Percentiles rank a stretch among this genome's conserved stretches.
These are phyloP conservation scores for Eulimnadia texana DNA, from an alignment of 1,140 invertebrate genomes.

Conservation along the genomic window DNA sequence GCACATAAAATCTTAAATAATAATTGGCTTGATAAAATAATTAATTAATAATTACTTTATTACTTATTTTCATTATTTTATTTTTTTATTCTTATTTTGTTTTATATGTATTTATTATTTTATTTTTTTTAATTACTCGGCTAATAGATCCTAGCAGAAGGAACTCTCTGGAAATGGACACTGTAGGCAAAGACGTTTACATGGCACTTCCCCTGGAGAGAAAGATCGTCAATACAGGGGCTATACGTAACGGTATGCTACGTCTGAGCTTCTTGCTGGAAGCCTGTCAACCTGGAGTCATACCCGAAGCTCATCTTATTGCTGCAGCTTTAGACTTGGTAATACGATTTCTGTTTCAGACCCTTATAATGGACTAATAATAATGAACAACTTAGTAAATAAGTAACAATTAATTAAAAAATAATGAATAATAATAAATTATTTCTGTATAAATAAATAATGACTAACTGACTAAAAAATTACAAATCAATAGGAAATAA, in stretches of 20 bases:
- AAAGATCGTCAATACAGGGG: constrained; percentile 53
- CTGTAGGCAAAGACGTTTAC: constrained; percentile 60
- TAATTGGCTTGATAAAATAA: background rate
- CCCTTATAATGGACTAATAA: background rate
- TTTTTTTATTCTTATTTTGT: too few relatives aligned
- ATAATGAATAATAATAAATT: too few relatives aligned
- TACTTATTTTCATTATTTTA: background rate
- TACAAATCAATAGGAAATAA: too few relatives aligned
- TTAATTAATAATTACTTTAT: background rate
- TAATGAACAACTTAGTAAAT: too few relatives aligned
- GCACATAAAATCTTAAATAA: too few relatives aligned
- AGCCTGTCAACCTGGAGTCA: constrained; percentile 81
- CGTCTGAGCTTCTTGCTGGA: constrained; percentile 81
- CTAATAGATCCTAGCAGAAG: constrained; percentile 56
- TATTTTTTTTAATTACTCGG: background rate
- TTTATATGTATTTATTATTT: too few relatives aligned
- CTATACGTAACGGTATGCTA: constrained; percentile 62
- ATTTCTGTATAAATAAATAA: too few relatives aligned
- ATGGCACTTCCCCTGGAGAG: constrained; percentile 74
- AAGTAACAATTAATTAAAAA: too few relatives aligned
- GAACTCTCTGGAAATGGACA: constrained; percentile 65
- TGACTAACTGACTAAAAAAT: too few relatives aligned
- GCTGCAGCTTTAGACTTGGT: constrained; percentile 92
- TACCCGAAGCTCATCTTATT: constrained; percentile 89
- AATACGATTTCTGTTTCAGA: constrained; percentile 22